phyloP scores from a whole-genome alignment of 1,140 invertebrate genomes.

The Caerostris extrusa region DNA sequence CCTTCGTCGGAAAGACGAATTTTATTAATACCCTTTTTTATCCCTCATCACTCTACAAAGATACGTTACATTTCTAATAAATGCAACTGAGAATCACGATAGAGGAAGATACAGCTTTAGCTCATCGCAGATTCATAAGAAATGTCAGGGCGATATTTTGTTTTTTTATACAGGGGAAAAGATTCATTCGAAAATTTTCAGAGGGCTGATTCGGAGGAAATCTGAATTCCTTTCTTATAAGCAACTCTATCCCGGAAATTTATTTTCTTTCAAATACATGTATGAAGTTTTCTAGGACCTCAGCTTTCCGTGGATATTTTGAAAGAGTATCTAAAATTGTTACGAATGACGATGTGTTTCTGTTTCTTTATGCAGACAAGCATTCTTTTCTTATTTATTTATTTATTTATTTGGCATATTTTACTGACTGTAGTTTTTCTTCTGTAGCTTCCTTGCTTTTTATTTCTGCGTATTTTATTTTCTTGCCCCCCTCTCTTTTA shows the following conservation, averaged over 20 bases:
- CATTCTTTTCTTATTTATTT: background rate
- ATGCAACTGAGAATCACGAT: slow-evolving; percentile 15
- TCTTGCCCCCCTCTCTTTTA: background rate
- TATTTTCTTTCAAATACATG: slow-evolving; percentile 27
- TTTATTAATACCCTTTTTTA: background rate
- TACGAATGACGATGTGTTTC: slow-evolving; percentile 39
- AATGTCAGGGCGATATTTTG: background rate
- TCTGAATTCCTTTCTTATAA: slow-evolving; percentile 52
- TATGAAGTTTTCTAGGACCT: slow-evolving; percentile 29
- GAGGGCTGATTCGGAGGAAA: slow-evolving; percentile 1
- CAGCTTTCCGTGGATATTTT: background rate
- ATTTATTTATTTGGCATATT: slow-evolving; percentile 13
- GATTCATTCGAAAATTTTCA: background rate
- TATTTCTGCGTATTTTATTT: slow-evolving; percentile 3
- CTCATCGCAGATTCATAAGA: slow-evolving; percentile 7
- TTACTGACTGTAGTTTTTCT: background rate
- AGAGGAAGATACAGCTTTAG: background rate
- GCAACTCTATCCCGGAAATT: background rate
- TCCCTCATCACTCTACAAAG: background rate
- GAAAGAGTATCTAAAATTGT: slow-evolving; percentile 22
- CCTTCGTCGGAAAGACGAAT: no score
- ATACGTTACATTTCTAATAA: slow-evolving; percentile 8
- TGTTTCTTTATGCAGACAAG: slow-evolving; percentile 12
- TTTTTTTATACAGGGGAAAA: background rate
- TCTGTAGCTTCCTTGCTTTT: background rate